phyloP scores from a whole-genome alignment of 2,113 vertebrate genomes.

The Tringa solitaria region DNA sequence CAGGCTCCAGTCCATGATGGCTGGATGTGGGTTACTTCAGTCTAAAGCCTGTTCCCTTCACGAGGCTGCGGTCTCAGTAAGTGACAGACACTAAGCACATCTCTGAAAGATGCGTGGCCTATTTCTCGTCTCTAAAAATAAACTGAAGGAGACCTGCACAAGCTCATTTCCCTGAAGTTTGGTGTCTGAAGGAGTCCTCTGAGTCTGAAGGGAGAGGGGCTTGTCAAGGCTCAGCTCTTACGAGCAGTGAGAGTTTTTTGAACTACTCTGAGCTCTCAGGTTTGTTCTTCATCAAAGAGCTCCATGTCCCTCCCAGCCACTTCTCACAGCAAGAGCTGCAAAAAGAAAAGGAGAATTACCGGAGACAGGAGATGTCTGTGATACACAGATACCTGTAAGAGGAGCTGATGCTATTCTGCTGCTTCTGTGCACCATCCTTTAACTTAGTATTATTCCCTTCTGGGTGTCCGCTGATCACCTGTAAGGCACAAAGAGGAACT shows the following conservation, averaged over 20 bases:
- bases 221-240: background rate
- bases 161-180: background rate
- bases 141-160: background rate
- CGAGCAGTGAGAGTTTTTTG: background rate
- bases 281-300: constrained; percentile 24
- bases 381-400: background rate
- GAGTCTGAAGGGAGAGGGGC: background rate
- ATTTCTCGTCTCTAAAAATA: background rate
- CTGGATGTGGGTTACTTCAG: background rate
- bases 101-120: background rate
- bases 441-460: background rate
- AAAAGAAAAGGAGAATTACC: background rate
- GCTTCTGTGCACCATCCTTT: background rate
- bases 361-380: background rate
- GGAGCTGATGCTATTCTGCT: background rate
- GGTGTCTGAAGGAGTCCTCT: background rate
- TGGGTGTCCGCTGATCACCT: background rate
- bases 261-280: background rate
- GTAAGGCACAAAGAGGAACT: background rate
- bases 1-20: background rate
- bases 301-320: background rate
- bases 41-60: background rate
- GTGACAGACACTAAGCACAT: background rate
- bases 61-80: background rate
- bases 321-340: background rate